These are phyloP conservation scores for Archocentrus centrarchus DNA, from an alignment of 2,113 vertebrate genomes.

Conservation along the genomic window DNA sequence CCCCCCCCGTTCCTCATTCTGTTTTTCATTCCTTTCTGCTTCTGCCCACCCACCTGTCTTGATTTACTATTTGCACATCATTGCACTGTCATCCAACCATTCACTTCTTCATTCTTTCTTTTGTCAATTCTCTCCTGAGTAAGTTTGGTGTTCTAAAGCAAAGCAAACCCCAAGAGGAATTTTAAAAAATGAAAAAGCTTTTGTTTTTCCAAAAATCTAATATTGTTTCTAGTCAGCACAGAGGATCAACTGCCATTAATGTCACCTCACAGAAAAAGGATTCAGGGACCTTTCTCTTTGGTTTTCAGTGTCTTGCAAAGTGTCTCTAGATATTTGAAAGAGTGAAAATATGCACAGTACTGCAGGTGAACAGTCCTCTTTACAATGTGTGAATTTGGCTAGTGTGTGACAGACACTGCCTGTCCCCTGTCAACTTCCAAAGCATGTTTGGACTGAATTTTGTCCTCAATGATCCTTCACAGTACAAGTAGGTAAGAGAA, in stretches of 20 bases:
- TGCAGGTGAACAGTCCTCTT: background rate
- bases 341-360: background rate
- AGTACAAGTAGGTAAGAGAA: background rate
- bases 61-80: conserved; percentile 43
- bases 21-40: conserved; percentile 31
- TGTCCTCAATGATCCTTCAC: background rate
- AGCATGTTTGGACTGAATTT: background rate
- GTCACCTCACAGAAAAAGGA: conserved; percentile 12
- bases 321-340: background rate
- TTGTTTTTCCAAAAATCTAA: background rate
- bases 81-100: conserved; percentile 39
- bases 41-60: conserved; percentile 42
- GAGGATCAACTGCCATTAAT: conserved; percentile 9
- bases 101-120: conserved; percentile 29
- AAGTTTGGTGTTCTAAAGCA: conserved; percentile 47
- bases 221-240: conserved; percentile 4
- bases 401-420: background rate
- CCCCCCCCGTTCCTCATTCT: background rate
- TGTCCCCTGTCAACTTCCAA: background rate
- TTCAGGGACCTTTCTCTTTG: background rate
- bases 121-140: conserved; percentile 38
- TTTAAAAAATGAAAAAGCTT: background rate
- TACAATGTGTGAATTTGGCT: background rate
- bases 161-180: conserved; percentile 23
- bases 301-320: background rate